Percentiles rank a stretch among this genome's conserved stretches.
Conservation (phyloP, 2,888 invertebrate genomes). For the Dolichomitus sp. region DNA sequence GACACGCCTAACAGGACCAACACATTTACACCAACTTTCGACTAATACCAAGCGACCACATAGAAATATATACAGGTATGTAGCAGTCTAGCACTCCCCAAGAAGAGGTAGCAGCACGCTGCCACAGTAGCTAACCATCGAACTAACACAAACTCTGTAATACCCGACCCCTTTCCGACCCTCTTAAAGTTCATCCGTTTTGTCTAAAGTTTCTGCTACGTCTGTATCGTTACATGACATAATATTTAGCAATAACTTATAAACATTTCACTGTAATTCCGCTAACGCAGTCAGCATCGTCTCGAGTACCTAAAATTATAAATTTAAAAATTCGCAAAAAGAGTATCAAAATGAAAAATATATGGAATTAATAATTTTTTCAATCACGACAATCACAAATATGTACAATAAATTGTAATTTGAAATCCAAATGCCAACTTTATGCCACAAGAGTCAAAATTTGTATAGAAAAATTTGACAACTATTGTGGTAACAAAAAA, state of each 20-base stretch:
- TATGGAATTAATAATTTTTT: too few relatives aligned
- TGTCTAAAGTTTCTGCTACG: slow-evolving; percentile 9
- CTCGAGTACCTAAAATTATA: not conserved
- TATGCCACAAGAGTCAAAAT: too few relatives aligned
- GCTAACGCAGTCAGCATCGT: not conserved
- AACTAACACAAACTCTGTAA: slow-evolving; percentile 47
- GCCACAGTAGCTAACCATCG: slow-evolving; percentile 11
- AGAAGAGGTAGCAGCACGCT: slow-evolving; percentile 19
- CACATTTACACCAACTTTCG: slow-evolving; percentile 44
- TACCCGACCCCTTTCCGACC: slow-evolving; percentile 21
- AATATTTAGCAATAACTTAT: not conserved
- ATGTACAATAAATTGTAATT: too few relatives aligned
- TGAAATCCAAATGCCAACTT: too few relatives aligned
- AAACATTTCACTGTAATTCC: not conserved
- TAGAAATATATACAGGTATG: slow-evolving; percentile 38
- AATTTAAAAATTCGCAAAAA: not conserved
- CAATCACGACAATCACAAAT: too few relatives aligned
- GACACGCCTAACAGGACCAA: slow-evolving; percentile 33
- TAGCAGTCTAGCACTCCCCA: slow-evolving; percentile 12
- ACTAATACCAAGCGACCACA: slow-evolving; percentile 36
- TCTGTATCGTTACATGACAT: not conserved
- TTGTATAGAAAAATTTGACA: too few relatives aligned
- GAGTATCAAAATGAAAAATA: too few relatives aligned
- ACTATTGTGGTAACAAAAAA: too few relatives aligned
- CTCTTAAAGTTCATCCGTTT: slow-evolving; percentile 32